phyloP scores from a whole-genome alignment of 1,140 invertebrate genomes.

The Panulirus ornatus region DNA sequence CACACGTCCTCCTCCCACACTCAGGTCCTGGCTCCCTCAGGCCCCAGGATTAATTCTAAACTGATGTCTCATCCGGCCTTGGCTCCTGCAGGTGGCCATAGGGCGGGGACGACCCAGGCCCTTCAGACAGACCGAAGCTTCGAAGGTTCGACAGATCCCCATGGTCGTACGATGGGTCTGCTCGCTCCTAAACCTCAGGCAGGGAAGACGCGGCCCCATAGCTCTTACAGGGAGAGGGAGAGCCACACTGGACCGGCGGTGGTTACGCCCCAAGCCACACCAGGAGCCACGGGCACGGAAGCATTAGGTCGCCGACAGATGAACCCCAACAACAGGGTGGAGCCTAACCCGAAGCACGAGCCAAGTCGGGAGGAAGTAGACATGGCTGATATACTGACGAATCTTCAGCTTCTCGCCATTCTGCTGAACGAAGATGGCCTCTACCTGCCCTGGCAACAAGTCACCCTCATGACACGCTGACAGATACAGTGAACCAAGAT shows the following conservation, averaged over 20 bases:
- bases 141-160: no score
- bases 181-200: no score
- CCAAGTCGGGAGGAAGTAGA: conserved; percentile 14
- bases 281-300: no score
- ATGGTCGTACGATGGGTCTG: no score
- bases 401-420: conserved; percentile 52
- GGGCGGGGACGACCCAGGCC: neutral
- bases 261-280: no score
- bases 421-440: conserved; percentile 12
- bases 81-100: neutral
- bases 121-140: neutral
- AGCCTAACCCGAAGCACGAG: neutral
- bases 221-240: no score
- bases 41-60: neutral
- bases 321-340: neutral
- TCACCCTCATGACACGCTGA: neutral
- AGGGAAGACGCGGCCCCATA: no score
- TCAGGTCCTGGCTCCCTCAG: no score
- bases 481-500: neutral
- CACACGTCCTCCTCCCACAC: no score
- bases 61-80: neutral
- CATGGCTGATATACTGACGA: conserved; percentile 51
- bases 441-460: neutral
- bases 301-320: no score
- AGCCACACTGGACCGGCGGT: no score